Percentiles rank a stretch among this genome's conserved stretches.
Evolutionary conservation across 2,888 invertebrate species (phyloP).

Genomic region (Macroteleia sp.): DNA sequence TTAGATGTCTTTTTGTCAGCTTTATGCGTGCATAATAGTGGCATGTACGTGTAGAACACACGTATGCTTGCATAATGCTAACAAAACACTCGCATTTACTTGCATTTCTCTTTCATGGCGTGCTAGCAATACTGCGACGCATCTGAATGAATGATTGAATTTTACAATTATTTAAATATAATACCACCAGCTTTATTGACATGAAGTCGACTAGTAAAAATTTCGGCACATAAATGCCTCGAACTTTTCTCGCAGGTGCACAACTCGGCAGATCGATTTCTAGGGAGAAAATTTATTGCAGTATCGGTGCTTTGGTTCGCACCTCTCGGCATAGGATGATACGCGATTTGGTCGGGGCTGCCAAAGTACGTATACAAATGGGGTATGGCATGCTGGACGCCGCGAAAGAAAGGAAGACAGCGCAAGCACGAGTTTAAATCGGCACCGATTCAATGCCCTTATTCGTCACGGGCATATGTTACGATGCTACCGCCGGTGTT

Average conservation of each 20-base stretch:
- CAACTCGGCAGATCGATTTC: slow-evolving; percentile 44
- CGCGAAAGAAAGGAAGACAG: slow-evolving; percentile 49
- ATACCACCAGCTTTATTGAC: too few relatives aligned
- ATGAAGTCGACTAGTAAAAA: background rate
- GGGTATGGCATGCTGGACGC: slow-evolving; percentile 49
- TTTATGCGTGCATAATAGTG: too few relatives aligned
- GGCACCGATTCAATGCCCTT: slow-evolving; percentile 67
- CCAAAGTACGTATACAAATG: slow-evolving; percentile 50
- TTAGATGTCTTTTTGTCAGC: too few relatives aligned
- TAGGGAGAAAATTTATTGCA: slow-evolving; percentile 52
- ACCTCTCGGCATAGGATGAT: slow-evolving; percentile 44
- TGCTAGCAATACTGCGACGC: too few relatives aligned
- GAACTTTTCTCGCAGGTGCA: slow-evolving; percentile 50
- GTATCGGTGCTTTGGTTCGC: slow-evolving; percentile 44
- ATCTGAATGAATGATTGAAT: too few relatives aligned
- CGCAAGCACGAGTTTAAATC: slow-evolving; percentile 57
- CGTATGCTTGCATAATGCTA: too few relatives aligned
- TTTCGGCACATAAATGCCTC: slow-evolving; percentile 3
- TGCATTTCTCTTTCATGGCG: too few relatives aligned
- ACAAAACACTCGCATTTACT: too few relatives aligned
- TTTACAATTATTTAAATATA: too few relatives aligned
- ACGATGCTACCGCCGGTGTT: slow-evolving; percentile 57
- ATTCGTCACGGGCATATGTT: slow-evolving; percentile 65
- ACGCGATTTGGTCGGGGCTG: slow-evolving; percentile 46
- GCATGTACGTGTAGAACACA: too few relatives aligned